Percentiles rank a stretch among this genome's conserved stretches.
These are phyloP conservation scores for Forbesichthys agassizii DNA, from an alignment of 2,113 vertebrate genomes.

Conservation along the genomic window DNA sequence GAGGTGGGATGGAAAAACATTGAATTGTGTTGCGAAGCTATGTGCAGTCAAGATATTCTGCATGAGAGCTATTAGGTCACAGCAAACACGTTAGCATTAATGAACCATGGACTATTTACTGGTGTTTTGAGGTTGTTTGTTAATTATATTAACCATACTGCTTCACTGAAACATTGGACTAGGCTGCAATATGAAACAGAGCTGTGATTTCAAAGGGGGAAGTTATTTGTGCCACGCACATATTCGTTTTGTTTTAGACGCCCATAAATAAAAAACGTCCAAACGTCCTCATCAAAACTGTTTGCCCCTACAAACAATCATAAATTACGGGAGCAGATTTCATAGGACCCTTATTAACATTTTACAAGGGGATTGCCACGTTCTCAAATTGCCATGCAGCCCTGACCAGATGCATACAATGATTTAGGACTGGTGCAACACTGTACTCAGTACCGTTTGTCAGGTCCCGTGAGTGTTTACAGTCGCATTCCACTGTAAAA, in stretches of 20 bases:
- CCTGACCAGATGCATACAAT: conserved; percentile 23
- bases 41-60: conserved; percentile 51
- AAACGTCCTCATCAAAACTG: conserved; percentile 14
- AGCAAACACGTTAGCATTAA: conserved; percentile 61
- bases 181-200: conserved; percentile 3
- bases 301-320: conserved; percentile 35
- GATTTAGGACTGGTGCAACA: conserved; percentile 34
- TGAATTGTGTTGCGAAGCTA: conserved; percentile 56
- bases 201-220: conserved; percentile 12
- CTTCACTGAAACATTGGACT: conserved; percentile 19
- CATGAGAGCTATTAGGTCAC: conserved; percentile 63
- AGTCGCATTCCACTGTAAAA: conserved; percentile 55
- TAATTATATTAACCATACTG: conserved; percentile 38
- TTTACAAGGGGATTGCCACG: conserved; percentile 52
- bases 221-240: conserved; percentile 10
- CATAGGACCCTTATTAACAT: conserved; percentile 52
- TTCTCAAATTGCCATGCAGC: conserved; percentile 46
- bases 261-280: conserved; percentile 18
- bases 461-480: conserved; percentile 55
- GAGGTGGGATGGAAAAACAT: conserved; percentile 49
- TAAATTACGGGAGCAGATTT: conserved; percentile 45
- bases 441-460: conserved; percentile 30
- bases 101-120: conserved; percentile 61
- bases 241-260: conserved; percentile 8
- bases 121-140: conserved; percentile 45